Evolutionary conservation across 1,140 invertebrate genomes (phyloP), one percentile per base, ranked within the genome.

Genomic region (Temnothorax nylanderi): DNA sequence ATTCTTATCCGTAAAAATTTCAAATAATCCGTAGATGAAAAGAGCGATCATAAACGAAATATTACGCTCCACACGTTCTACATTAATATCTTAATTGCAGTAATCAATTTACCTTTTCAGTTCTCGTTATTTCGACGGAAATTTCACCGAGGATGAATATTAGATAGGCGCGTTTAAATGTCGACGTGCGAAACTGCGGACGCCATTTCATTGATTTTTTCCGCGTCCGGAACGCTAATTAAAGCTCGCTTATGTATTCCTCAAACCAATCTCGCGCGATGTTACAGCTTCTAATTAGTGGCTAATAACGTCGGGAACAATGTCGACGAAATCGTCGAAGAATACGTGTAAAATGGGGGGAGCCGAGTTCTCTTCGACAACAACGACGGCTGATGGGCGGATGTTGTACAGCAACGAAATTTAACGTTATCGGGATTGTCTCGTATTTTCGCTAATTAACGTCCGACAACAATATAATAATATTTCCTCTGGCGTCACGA

Each of bases 401-500:
- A 65, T 62, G 44, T 6, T 78, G 58, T 26, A 26, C 16, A 16
- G 26, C 32, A 26, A 58, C 10, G 49, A 58, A 34, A 44, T 56
- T 54, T 69, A 18, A 69, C n/a, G 21, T 49, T 81, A 81, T 81
- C 26, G 56, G n/a, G 3, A 74, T 47, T 44, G 67, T 18, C 11
- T 3, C 16, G 56, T 71, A 81, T 71, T 81, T 81, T 74, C 69
- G 3, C 54, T 44, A 47, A 74, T 74, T 75, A 84, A 60, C 69
- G 41, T 75, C 54, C 69, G 34, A 16, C 87, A 87, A 49, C 77
- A 75, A 75, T 58, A 67, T 88, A 74, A 84, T 60, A 74, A 84
- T 74, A 60, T 75, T 75, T 18, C 41, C n/a, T 60, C 18, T 10
- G 11, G 65, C 26, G 65, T 58, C n/a, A 58, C 21, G 37, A 41